Conservation (phyloP, 1,140 invertebrate species). For the Euura saliciscinereae region DNA sequence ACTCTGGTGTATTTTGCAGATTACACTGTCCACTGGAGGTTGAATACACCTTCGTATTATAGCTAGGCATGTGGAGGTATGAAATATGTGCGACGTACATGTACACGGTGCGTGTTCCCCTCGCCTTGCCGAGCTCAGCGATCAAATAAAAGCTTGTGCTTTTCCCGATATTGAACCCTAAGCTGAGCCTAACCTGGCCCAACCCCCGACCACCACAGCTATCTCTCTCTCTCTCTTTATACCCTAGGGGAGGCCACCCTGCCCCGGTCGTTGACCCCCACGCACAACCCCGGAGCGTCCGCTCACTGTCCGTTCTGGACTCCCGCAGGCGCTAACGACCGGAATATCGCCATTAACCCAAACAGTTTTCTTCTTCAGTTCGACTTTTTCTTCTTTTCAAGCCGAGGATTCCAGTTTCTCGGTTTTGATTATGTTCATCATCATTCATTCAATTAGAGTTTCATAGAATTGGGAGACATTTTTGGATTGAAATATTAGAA, state of each 20-base stretch:
- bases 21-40: neutral
- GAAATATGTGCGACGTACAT: too few species aligned
- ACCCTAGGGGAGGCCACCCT: neutral
- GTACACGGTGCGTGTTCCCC: neutral
- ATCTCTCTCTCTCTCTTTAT: neutral
- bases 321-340: too few species aligned
- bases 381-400: too few species aligned
- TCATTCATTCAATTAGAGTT: too few species aligned
- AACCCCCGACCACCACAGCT: slow-evolving; percentile 29
- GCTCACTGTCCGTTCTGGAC: neutral
- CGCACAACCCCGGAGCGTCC: neutral
- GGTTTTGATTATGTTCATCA: too few species aligned
- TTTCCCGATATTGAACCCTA: slow-evolving; percentile 57
- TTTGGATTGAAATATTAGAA: too few species aligned
- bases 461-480: too few species aligned
- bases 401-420: too few species aligned
- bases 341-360: too few species aligned
- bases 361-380: too few species aligned
- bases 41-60: neutral
- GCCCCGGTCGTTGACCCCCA: neutral
- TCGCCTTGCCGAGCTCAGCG: neutral
- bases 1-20: neutral
- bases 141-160: slow-evolving; percentile 37
- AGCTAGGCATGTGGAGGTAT: too few species aligned
- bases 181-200: slow-evolving; percentile 55